Evolutionary conservation across 2,113 vertebrate species (phyloP).

Genomic region (Otus sunia): DNA sequence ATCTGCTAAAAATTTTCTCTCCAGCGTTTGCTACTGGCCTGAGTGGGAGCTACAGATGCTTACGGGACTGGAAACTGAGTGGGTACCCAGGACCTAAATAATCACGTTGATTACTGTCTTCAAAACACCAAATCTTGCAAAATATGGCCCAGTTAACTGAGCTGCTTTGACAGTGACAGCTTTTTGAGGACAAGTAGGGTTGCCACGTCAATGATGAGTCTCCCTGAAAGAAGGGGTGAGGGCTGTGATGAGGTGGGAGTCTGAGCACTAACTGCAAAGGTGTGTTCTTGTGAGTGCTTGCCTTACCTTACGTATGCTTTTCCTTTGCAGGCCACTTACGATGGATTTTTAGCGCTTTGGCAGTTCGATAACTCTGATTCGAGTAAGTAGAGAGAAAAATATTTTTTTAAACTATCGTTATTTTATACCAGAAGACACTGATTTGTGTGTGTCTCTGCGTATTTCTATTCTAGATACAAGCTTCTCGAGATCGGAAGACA

Average conservation of each 20-base stretch:
- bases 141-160: background rate
- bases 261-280: background rate
- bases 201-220: background rate
- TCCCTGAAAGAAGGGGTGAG: too few species aligned
- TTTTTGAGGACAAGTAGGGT: background rate
- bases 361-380: slow-evolving; percentile 26
- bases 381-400: slow-evolving; percentile 1
- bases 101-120: background rate
- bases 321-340: background rate
- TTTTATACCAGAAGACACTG: background rate
- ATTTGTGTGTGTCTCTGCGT: background rate
- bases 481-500: background rate
- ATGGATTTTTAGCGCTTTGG: slow-evolving; percentile 32
- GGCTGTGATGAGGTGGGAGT: background rate
- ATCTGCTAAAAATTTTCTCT: background rate
- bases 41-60: background rate
- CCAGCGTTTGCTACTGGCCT: background rate
- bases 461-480: background rate
- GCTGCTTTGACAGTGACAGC: background rate
- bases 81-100: background rate
- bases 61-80: background rate
- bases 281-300: background rate
- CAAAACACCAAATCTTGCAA: background rate
- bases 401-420: rapidly evolving
- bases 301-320: background rate